These are phyloP conservation scores for Popillia japonica DNA, from an alignment of 1,140 invertebrate species.

Conservation along the genomic window DNA sequence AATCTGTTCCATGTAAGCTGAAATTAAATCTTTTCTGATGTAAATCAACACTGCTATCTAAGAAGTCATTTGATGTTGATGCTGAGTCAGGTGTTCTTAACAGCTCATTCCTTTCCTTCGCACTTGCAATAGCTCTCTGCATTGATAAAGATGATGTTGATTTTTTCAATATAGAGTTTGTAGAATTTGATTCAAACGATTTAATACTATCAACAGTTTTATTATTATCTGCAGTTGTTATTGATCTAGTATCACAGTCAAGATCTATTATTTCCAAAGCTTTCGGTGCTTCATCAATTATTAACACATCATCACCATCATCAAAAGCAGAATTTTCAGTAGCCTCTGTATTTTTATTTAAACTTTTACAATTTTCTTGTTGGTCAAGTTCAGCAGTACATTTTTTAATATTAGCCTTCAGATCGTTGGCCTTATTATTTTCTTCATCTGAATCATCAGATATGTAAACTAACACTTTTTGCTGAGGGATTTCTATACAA, in stretches of 20 bases:
- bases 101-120: conserved; percentile 39
- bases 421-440: not conserved
- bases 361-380: too few species aligned
- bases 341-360: not conserved
- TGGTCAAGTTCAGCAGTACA: too few species aligned
- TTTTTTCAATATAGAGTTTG: conserved; percentile 35
- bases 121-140: not conserved
- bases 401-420: not conserved
- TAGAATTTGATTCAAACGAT: conserved; percentile 26
- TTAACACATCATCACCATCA: conserved; percentile 23
- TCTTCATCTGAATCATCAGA: not conserved
- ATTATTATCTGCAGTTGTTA: not conserved
- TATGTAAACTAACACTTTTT: conserved; percentile 20
- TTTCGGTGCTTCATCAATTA: conserved; percentile 4
- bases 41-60: conserved; percentile 42
- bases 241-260: not conserved
- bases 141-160: not conserved
- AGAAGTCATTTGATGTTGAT: conserved; percentile 50
- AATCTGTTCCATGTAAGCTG: conserved; percentile 52
- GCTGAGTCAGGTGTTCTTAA: conserved; percentile 45
- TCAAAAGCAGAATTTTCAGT: not conserved
- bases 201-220: not conserved
- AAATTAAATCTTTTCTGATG: conserved; percentile 50
- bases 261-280: conserved; percentile 20
- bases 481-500: conserved; percentile 37